A percentile compares a stretch with the other conserved stretches of the same genome.
Conservation (phyloP, 2,888 invertebrate genomes). For the Ferrisia virgata region DNA sequence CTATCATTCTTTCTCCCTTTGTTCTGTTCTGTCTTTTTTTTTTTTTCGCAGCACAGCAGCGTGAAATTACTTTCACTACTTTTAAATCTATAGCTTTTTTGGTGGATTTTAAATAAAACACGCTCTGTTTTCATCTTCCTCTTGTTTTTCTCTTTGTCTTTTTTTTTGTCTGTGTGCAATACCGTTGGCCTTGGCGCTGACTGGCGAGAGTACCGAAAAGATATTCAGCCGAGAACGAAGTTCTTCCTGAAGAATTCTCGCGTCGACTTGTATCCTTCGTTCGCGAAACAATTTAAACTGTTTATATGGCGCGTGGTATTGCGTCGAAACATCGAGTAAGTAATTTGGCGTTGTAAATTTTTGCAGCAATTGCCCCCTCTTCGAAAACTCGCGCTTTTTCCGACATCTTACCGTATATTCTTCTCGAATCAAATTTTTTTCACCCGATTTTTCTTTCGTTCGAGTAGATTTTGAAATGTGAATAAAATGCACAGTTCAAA, state of each 20-base stretch:
- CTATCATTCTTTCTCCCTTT: too few relatives aligned
- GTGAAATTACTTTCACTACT: constrained; percentile 23
- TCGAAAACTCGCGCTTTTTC: too few relatives aligned
- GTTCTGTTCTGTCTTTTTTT: background rate
- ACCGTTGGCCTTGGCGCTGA: too few relatives aligned
- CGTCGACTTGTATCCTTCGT: background rate
- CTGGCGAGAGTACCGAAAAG: background rate
- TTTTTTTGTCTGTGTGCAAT: background rate
- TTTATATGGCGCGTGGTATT: background rate
- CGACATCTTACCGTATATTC: background rate
- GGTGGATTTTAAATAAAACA: constrained; percentile 16
- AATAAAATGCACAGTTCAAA: background rate
- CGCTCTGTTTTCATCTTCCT: background rate
- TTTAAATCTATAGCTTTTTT: constrained; percentile 32
- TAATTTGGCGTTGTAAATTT: background rate
- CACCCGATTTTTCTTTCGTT: background rate
- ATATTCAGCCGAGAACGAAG: background rate
- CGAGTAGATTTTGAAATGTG: background rate
- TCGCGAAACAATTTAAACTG: background rate
- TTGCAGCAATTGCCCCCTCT: background rate
- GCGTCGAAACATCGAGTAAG: background rate
- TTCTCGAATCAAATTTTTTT: background rate
- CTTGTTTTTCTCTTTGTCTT: background rate
- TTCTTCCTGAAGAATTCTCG: background rate
- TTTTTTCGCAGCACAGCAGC: background rate